Evolutionary conservation across 2,888 invertebrate species (phyloP), one percentile per base, ranked within the genome.

Genomic region (Orchesellides sinensis): DNA sequence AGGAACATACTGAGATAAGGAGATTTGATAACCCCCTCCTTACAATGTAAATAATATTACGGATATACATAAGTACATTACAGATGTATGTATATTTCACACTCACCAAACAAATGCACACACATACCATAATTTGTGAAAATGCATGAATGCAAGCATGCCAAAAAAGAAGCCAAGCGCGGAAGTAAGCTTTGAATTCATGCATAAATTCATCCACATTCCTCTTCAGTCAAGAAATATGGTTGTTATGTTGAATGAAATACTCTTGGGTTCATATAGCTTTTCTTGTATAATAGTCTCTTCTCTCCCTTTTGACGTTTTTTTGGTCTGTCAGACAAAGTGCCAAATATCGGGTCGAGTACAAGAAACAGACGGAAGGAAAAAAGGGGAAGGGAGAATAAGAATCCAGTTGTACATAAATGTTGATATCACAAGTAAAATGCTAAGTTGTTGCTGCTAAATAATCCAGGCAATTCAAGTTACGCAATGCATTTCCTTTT

Each of bases 391-490:
- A 19, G 17, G 56, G 35, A 66, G 65, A 49, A 23, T 56, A 56
- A 77, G 77, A 66, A 19, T 52, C n/a, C 17, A 8, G 21, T 3
- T 52, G 52, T 52, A 21, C n/a, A 54, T 35, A 40, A 61, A 54
- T 66, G 35, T 59, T 59, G 69, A 69, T 61, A 78, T 69, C 69
- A 69, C 35, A 23, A 35, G 49, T 1, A 52, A 74, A 63, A 74
- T 52, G 14, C 17, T 25, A 17, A 69, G 23, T 25, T 61, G 21
- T 17, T 56, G 29, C 61, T 35, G 78, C 69, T 69, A 78, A 69
- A 69, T 61, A 69, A 78, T 61, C 78, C 77, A n/a, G n/a, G n/a
- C n/a, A n/a, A n/a, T n/a, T n/a, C n/a, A 69, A 61, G 61, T 69
- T 78, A 78, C 68, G 68, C 5, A 77, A 68, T 32, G 19, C 17